These are phyloP conservation scores for Paracentrotus lividus DNA, from an alignment of 53 echinoderm and acorn worm genomes.

Conservation along the genomic window DNA sequence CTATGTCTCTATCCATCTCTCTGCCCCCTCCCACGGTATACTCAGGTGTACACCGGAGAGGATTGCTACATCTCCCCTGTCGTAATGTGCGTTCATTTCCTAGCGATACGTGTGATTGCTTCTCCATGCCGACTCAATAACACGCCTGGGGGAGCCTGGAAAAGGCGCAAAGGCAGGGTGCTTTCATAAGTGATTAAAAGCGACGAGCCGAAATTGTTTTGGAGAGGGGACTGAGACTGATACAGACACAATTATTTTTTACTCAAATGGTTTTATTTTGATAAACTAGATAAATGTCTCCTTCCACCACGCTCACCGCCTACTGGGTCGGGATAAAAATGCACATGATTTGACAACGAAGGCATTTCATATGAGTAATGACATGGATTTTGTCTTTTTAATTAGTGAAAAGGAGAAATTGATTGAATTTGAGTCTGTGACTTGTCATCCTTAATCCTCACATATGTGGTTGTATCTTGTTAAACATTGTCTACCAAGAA, in stretches of 20 bases:
- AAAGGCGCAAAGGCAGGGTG: not conserved
- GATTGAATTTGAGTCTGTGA: not conserved
- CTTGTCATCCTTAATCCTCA: not conserved
- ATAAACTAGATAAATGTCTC: constrained; percentile 20
- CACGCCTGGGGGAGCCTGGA: constrained; percentile 44
- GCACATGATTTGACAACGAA: not conserved
- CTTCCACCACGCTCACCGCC: not conserved
- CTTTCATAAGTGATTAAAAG: constrained; percentile 55
- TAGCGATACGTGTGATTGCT: constrained; percentile 47
- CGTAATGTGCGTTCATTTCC: constrained; percentile 52
- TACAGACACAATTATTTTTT: constrained; percentile 38
- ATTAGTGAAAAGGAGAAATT: not conserved
- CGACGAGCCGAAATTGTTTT: constrained; percentile 44
- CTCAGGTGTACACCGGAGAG: constrained; percentile 28
- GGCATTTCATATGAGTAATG: not conserved
- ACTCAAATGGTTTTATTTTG: constrained; percentile 40
- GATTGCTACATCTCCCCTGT: not conserved
- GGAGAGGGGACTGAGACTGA: constrained; percentile 9
- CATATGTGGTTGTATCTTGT: too few species aligned
- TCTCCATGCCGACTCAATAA: constrained; percentile 47
- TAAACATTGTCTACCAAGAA: too few species aligned
- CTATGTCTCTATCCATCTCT: not conserved
- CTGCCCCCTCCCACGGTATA: not conserved
- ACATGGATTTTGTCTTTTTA: not conserved
- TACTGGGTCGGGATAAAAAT: not conserved